These are phyloP conservation scores for Hoplodrina ambigua DNA, from an alignment of 2,888 invertebrate genomes.

Conservation along the genomic window DNA sequence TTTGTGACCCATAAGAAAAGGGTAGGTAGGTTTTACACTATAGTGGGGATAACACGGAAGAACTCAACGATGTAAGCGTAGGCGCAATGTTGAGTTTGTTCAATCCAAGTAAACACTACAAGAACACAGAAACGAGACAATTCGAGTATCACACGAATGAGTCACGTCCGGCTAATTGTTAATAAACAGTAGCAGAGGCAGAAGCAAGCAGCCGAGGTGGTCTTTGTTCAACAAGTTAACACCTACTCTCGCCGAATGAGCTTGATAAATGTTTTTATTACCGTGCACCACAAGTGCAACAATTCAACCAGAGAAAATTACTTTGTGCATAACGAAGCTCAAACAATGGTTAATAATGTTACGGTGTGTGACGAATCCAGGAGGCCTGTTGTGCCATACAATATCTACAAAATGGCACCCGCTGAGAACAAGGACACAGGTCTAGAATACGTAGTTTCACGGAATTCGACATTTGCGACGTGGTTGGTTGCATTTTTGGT, in stretches of 20 bases:
- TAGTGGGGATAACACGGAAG: conserved; percentile 14
- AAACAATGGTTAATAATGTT: conserved; percentile 81
- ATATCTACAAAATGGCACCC: conserved; percentile 62
- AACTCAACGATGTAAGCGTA: conserved; percentile 35
- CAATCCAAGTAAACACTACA: conserved; percentile 44
- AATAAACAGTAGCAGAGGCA: conserved; percentile 72
- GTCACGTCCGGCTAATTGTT: conserved; percentile 75
- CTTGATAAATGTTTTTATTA: conserved; percentile 83
- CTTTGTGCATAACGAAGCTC: conserved; percentile 80
- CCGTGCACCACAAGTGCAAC: conserved; percentile 78
- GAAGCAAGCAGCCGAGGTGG: conserved; percentile 74
- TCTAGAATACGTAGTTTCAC: conserved; percentile 41
- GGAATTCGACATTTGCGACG: conserved; percentile 24
- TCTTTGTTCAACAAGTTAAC: conserved; percentile 81
- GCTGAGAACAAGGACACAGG: conserved; percentile 47
- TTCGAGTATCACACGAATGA: conserved; percentile 67
- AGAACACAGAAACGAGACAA: conserved; percentile 62
- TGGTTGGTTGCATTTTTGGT: conserved; percentile 10
- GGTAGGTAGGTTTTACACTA: neutral
- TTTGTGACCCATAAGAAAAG: neutral
- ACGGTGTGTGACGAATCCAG: conserved; percentile 82
- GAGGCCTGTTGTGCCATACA: conserved; percentile 67
- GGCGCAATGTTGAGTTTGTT: conserved; percentile 53
- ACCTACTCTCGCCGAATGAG: conserved; percentile 72
- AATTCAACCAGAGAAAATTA: conserved; percentile 84